Conservation (phyloP, 2,113 vertebrate genomes). For the Rousettus leschenaultii region DNA sequence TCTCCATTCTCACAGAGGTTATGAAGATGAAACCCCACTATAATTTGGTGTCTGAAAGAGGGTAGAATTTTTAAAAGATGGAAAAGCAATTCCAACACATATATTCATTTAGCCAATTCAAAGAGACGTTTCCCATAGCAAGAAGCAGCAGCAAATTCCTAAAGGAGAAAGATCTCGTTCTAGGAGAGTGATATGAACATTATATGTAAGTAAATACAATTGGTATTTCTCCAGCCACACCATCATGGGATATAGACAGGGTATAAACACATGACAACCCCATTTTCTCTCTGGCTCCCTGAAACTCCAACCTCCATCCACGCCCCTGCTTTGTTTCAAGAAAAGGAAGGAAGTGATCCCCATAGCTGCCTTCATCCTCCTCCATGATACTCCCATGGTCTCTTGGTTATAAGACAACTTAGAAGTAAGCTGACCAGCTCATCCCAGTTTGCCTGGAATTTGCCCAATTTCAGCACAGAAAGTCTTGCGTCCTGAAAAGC, state of each 20-base stretch:
- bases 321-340: neutral
- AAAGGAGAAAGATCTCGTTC: slow-evolving; percentile 7
- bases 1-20: neutral
- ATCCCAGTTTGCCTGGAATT: neutral
- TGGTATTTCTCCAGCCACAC: neutral
- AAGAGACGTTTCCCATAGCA: neutral
- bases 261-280: neutral
- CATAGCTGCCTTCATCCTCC: neutral
- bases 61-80: neutral
- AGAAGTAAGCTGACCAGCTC: neutral
- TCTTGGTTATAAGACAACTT: neutral
- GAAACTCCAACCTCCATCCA: neutral
- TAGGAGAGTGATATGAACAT: neutral
- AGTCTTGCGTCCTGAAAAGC: neutral
- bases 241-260: neutral
- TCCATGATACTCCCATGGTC: neutral
- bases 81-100: neutral
- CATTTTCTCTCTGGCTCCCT: neutral
- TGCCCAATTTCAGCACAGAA: neutral
- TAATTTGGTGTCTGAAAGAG: neutral
- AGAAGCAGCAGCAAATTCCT: neutral
- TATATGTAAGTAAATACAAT: neutral
- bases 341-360: neutral
- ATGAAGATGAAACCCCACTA: neutral
- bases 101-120: neutral